Evolutionary conservation across 2,888 invertebrate species (phyloP).

Genomic region (Desoria tigrina): DNA sequence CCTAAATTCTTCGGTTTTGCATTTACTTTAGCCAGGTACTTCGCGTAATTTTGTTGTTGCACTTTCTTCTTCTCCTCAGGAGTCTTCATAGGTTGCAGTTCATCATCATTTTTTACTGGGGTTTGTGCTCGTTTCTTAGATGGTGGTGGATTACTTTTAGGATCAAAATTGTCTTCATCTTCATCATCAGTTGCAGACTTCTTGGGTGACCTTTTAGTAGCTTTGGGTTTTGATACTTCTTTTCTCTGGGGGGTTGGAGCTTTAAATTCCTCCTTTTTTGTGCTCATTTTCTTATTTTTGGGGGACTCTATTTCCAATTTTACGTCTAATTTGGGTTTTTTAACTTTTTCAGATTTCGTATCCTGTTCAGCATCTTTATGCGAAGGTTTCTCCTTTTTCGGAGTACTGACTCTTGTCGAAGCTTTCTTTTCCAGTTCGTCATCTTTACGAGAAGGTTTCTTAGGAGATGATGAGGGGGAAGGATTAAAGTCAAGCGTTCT

Average conservation of each 20-base stretch:
- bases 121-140: constrained; percentile 2
- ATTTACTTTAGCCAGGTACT: constrained; percentile 68
- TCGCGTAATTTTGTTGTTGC: constrained; percentile 69
- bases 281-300: constrained; percentile 9
- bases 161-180: constrained; percentile 32
- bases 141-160: constrained; percentile 23
- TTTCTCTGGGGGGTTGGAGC: constrained; percentile 7
- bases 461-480: background rate
- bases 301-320: constrained; percentile 4
- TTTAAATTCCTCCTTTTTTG: background rate
- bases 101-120: constrained; percentile 18
- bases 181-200: constrained; percentile 23
- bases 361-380: too few relatives aligned
- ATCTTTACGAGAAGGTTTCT: background rate
- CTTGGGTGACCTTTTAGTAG: constrained; percentile 12
- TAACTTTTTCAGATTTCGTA: too few relatives aligned
- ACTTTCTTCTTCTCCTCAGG: constrained; percentile 63
- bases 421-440: background rate
- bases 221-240: constrained; percentile 2
- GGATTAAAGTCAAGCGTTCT: background rate
- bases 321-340: too few relatives aligned
- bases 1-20: constrained; percentile 76
- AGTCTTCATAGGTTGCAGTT: constrained; percentile 22
- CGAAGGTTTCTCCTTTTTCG: background rate
- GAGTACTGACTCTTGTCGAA: constrained; percentile 4